Percentiles rank a stretch among this genome's conserved stretches.
phyloP scores from a whole-genome alignment of 2,113 vertebrate genomes.

The Galbula dea region DNA sequence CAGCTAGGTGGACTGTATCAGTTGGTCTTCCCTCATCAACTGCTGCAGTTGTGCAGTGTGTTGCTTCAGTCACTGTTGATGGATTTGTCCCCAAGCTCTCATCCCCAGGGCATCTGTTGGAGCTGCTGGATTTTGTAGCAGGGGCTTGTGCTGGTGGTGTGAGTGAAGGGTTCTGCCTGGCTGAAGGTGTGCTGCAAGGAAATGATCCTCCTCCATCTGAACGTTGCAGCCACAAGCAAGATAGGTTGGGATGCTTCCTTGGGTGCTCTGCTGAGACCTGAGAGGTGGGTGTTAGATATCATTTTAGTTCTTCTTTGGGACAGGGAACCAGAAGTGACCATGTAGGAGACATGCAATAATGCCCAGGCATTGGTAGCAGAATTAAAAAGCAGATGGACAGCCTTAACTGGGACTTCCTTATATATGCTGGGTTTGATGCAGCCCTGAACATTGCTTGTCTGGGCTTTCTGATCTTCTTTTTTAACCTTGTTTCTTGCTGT shows the following conservation, averaged over 20 bases:
- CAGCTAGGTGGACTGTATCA: no score
- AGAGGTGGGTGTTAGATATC: neutral
- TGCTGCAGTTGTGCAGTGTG: neutral
- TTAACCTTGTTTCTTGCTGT: neutral
- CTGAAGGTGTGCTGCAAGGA: neutral
- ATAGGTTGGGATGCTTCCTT: neutral
- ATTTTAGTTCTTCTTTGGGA: neutral
- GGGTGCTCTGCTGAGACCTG: neutral
- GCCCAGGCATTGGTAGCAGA: neutral
- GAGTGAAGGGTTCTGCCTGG: neutral
- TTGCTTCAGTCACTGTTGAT: conserved; percentile 35
- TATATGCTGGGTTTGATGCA: neutral
- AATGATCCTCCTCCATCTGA: neutral
- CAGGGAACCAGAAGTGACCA: neutral
- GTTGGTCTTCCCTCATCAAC: no score
- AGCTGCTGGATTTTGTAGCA: neutral
- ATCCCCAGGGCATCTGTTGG: conserved; percentile 19
- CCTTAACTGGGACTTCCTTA: conserved; percentile 9
- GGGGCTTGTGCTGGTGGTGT: neutral
- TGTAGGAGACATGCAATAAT: neutral
- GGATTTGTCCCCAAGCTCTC: neutral
- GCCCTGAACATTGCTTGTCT: neutral
- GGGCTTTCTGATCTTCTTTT: neutral
- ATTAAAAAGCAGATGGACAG: neutral
- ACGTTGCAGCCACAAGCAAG: neutral